Base-by-base conservation (phyloP, 1,140 invertebrate genomes). In the Seison nebaliae region DNA sequence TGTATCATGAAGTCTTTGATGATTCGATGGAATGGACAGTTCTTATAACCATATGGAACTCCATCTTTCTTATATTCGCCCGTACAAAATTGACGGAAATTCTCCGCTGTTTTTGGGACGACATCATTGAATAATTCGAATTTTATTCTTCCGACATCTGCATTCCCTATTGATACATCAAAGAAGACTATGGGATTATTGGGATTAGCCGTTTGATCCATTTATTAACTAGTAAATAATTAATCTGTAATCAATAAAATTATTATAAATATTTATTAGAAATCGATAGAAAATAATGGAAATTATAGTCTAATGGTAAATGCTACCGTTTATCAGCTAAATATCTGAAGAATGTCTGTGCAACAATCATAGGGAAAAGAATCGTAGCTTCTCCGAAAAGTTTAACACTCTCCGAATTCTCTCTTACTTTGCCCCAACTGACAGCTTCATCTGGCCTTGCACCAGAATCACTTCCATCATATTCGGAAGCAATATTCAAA, bases 1-100 rank as follows among this genome's bases (percentile, higher is more conserved):
- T 94, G 84, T 47, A 94, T 83, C 84, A 96, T 94, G 47, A 71
- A 70, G 50, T 70, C 84, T 63, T 96, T 96, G 35, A 96, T 94
- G 26, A 98, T 83, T 58, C 88, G 59, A 58, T 98, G 91, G 62
- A 98, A 98, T 52, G 73, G 73, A 20, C 74, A 75, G 44, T 79
- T 78, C 63, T 96, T 96, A 52, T 76, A 98, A 19, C 86, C 83
- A 18, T 86, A 67, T 1, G 84, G 81, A n/a, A 94, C 78, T 16
- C 76, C 77, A 51, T 94, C 86, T 48, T 62, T 64, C 46, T 64
- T 65, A 44, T 64, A 66, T 63, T 98, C 88, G 17, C 91, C 91
- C 0, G 88, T 96, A 54, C 91, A 98, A 52, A 98, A 76, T 53
- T 93, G 78, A 45, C 88, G 70, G 2, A 52, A 51, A 42, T 32